Base-by-base conservation (phyloP, 1,140 invertebrate species). In the Apolygus lucorum region DNA sequence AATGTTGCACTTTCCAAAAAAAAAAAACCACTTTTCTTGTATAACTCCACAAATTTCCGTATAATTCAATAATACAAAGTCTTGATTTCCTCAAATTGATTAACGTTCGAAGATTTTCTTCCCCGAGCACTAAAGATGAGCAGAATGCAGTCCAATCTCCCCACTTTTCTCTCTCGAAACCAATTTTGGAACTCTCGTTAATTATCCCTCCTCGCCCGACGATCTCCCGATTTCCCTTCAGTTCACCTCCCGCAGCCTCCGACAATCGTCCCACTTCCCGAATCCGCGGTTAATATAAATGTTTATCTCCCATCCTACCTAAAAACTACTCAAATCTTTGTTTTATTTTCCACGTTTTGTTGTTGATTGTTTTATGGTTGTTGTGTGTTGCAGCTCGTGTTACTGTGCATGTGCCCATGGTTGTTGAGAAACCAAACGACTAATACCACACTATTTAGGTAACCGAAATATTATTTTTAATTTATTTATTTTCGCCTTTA, bases 341-440 rank as follows among this genome's bases (percentile, higher is more conserved):
- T 64, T 11, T 25, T 2, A 25, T 62, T 25, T 68, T 52, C 54
- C 21, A 42, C 29, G 25, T 25, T 52, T 62, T 28, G 25, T 28
- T 59, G 49, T 59, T 26, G 67, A 28, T 26, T 62, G 59, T 68
- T 68, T 68, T 62, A 26, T 68, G 52, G 42, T 68, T 68, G 26
- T 68, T 69, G 63, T 71, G 28, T 71, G 70, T 71, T 71, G 34
- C 70, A 71, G 70, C 70, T 66, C 70, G 70, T 68, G 70, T 71
- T 52, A 71, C 70, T 62, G 70, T 71, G 70, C 70, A 71, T 71
- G 70, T 71, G 52, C 70, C 70, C 62, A 49, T 71, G 67, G 68
- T 71, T 71, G 65, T 70, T 70, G 65, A 69, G 54, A 68, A 71
- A 63, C 49, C 70, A 66, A 66, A 70, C 67, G 66, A 68, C 67